Conservation (phyloP, 1,140 invertebrate genomes). For the Lasioglossum baleicum region DNA sequence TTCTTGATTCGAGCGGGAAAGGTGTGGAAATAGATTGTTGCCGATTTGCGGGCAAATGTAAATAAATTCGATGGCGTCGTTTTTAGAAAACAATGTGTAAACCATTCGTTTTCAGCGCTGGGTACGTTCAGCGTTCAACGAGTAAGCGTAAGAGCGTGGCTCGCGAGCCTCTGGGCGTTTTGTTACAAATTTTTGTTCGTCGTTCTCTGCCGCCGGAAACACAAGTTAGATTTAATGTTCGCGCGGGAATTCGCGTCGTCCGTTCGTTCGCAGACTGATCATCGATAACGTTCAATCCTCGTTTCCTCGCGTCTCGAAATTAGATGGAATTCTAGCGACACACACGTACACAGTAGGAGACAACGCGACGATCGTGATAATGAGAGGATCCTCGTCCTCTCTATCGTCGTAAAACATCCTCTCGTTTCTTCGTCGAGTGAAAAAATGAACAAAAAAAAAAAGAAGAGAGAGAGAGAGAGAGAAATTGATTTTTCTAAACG, state of each 20-base stretch:
- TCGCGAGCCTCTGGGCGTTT: slow-evolving; percentile 9
- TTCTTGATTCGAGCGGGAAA: too few relatives aligned
- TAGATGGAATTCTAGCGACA: not conserved
- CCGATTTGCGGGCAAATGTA: too few relatives aligned
- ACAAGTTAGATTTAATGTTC: not conserved
- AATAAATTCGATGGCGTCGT: too few relatives aligned
- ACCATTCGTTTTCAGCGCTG: too few relatives aligned
- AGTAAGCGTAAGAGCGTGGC: slow-evolving; percentile 24
- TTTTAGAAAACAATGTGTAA: too few relatives aligned
- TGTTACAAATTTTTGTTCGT: slow-evolving; percentile 35
- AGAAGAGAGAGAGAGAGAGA: not conserved
- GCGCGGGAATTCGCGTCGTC: not conserved
- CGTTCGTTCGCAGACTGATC: slow-evolving; percentile 36
- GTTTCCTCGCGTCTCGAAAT: not conserved
- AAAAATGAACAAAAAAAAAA: too few relatives aligned
- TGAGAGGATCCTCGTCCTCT: too few relatives aligned
- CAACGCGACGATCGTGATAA: too few relatives aligned
- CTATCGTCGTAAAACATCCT: not conserved
- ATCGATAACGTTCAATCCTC: slow-evolving; percentile 1
- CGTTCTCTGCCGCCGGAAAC: not conserved
- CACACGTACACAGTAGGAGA: not conserved
- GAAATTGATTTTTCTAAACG: slow-evolving; percentile 22
- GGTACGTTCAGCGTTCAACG: slow-evolving; percentile 1
- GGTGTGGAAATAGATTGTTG: too few relatives aligned
- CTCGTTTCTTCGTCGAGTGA: not conserved